Evolutionary conservation across 2,797 vertebrate species (phyloP).

Genomic region (Xenentodon cancila): DNA sequence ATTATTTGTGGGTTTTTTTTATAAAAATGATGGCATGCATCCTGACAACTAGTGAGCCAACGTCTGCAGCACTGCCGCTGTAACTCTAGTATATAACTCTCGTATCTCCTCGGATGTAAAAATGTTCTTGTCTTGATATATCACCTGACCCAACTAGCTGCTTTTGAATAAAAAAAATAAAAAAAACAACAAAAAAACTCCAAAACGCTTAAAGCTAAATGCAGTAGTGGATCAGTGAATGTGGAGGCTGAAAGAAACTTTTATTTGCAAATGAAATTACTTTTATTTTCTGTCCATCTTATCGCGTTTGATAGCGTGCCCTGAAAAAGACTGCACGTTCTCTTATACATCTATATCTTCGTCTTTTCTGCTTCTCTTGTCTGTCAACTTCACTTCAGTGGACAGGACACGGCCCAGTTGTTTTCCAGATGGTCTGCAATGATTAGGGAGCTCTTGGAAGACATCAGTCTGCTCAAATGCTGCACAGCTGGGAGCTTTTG

Average conservation of each 20-base stretch:
- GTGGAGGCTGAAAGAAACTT: slow-evolving; percentile 10
- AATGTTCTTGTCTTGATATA: not conserved
- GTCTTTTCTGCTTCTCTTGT: slow-evolving; percentile 29
- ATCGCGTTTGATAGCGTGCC: slow-evolving; percentile 25
- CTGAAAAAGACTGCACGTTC: slow-evolving; percentile 18
- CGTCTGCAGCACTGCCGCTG: too few relatives aligned
- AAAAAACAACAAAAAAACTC: slow-evolving; percentile 3
- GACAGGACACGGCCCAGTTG: slow-evolving; percentile 62
- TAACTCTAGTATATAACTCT: too few relatives aligned
- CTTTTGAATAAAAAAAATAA: slow-evolving; percentile 15
- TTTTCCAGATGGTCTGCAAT: slow-evolving; percentile 73
- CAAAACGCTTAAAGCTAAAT: not conserved
- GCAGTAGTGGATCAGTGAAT: not conserved
- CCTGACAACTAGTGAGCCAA: too few relatives aligned
- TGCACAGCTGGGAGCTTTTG: slow-evolving; percentile 68
- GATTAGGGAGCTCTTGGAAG: slow-evolving; percentile 73
- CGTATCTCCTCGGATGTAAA: not conserved
- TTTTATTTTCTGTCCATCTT: slow-evolving; percentile 7
- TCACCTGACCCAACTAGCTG: not conserved
- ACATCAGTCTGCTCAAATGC: slow-evolving; percentile 62
- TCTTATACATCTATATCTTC: slow-evolving; percentile 20
- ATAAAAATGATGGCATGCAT: too few relatives aligned
- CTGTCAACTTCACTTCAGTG: slow-evolving; percentile 47
- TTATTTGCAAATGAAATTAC: slow-evolving; percentile 20
- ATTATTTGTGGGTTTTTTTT: too few relatives aligned